Conservation (phyloP, 2,888 invertebrate species). For the Elaeidobius kamerunicus region DNA sequence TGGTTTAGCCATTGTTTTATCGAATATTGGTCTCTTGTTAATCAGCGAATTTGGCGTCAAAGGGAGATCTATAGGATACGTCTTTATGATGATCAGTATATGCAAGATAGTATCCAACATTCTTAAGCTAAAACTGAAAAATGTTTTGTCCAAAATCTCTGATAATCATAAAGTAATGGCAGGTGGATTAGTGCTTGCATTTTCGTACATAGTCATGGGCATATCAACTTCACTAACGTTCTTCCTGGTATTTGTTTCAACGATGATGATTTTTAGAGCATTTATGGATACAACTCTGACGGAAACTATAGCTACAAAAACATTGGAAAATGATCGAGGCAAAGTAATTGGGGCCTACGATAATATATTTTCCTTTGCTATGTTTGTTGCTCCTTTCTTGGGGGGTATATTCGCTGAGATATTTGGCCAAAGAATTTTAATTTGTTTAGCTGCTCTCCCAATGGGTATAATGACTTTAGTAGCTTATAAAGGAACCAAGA, state of each 20-base stretch:
- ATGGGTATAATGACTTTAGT: conserved; percentile 15
- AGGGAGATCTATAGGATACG: conserved; percentile 27
- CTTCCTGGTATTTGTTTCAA: conserved; percentile 16
- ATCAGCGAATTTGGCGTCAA: conserved; percentile 24
- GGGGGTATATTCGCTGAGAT: conserved; percentile 27
- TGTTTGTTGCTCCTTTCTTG: conserved; percentile 28
- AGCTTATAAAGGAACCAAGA: conserved; percentile 14
- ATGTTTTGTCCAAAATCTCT: conserved; percentile 13
- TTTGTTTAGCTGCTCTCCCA: conserved; percentile 21
- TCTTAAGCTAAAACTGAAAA: conserved; percentile 28
- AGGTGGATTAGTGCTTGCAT: conserved; percentile 9
- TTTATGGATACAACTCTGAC: conserved; percentile 26
- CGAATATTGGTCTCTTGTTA: conserved; percentile 28
- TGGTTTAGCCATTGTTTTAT: conserved; percentile 18
- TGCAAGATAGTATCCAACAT: conserved; percentile 24
- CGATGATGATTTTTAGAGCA: conserved; percentile 16
- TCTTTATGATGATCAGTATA: conserved; percentile 26
- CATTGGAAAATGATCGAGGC: conserved; percentile 29
- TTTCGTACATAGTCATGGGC: conserved; percentile 20
- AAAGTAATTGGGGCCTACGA: conserved; percentile 32
- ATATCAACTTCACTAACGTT: conserved; percentile 12
- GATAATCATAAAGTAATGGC: conserved; percentile 22
- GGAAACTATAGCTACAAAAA: conserved; percentile 27
- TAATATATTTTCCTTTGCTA: conserved; percentile 24
- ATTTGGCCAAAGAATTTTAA: conserved; percentile 22